Conservation (phyloP, 2,888 invertebrate species). For the Callosobruchus maculatus region DNA sequence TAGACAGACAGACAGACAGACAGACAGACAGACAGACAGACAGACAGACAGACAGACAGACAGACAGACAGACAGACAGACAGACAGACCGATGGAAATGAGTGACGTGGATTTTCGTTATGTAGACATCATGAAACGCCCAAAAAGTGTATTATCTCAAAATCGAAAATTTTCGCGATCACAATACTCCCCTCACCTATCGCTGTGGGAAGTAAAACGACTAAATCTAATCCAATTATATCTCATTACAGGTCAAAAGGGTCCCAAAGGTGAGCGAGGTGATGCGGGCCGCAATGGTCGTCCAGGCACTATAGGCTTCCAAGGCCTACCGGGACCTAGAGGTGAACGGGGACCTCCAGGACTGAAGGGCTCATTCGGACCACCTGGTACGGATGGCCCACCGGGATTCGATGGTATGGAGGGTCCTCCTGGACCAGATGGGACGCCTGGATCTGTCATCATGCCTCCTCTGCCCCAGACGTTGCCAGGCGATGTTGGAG, state of each 20-base stretch:
- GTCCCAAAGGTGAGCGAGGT: constrained; percentile 53
- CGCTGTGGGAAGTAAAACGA: too few species aligned
- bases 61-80: too few species aligned
- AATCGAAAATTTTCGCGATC: too few species aligned
- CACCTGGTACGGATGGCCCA: constrained; percentile 46
- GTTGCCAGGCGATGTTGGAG: constrained; percentile 55
- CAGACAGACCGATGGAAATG: too few species aligned
- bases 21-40: too few species aligned
- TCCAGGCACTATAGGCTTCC: constrained; percentile 54
- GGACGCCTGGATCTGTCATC: constrained; percentile 30
- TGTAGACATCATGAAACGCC: too few species aligned
- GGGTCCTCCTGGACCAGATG: constrained; percentile 44
- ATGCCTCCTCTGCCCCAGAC: constrained; percentile 24
- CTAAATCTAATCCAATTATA: too few species aligned
- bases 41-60: too few species aligned
- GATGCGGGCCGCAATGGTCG: constrained; percentile 52
- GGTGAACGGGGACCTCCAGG: constrained; percentile 52
- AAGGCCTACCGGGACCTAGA: constrained; percentile 57
- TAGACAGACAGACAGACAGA: too few species aligned
- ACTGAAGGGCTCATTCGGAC: constrained; percentile 51
- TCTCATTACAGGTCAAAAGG: constrained; percentile 45
- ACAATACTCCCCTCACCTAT: too few species aligned
- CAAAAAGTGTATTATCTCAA: too few species aligned
- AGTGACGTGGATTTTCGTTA: too few species aligned
- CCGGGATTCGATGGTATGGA: constrained; percentile 46